Evolutionary conservation across 2,797 vertebrate species (phyloP).

Genomic region (Meriones psammophilus): DNA sequence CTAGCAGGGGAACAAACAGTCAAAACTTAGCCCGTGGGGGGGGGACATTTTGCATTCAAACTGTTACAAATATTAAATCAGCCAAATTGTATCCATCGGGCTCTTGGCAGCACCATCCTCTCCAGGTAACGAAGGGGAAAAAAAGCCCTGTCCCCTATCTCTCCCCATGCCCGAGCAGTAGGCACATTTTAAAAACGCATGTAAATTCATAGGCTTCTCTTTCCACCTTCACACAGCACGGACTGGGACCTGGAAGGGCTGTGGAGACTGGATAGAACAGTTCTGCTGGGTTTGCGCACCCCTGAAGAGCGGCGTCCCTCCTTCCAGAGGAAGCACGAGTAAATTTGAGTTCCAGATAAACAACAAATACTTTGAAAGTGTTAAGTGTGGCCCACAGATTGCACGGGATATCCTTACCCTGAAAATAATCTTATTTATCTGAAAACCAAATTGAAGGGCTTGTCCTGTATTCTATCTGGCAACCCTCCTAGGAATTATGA

Average conservation of each 20-base stretch:
- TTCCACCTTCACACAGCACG: background rate
- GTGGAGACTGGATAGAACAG: accelerated
- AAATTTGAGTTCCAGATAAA: conserved; percentile 55
- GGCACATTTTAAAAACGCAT: background rate
- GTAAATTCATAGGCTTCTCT: background rate
- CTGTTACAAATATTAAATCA: background rate
- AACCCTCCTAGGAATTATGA: background rate
- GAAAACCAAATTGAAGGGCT: conserved; percentile 22
- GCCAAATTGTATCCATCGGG: conserved; percentile 29
- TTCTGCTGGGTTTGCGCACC: background rate
- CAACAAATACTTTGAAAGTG: background rate
- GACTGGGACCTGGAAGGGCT: background rate
- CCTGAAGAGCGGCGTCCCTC: background rate
- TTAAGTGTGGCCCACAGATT: background rate
- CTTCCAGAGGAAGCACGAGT: background rate
- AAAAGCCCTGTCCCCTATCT: background rate
- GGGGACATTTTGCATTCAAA: background rate
- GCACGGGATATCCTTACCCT: background rate
- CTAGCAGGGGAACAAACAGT: background rate
- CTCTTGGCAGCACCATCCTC: conserved; percentile 16
- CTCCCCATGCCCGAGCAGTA: background rate
- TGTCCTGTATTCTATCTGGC: background rate
- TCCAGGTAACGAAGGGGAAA: background rate
- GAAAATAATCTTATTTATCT: conserved; percentile 56
- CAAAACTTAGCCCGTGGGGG: background rate